These are phyloP conservation scores for Anas platyrhynchos DNA, from an alignment of 2,113 vertebrate species.

Conservation along the genomic window DNA sequence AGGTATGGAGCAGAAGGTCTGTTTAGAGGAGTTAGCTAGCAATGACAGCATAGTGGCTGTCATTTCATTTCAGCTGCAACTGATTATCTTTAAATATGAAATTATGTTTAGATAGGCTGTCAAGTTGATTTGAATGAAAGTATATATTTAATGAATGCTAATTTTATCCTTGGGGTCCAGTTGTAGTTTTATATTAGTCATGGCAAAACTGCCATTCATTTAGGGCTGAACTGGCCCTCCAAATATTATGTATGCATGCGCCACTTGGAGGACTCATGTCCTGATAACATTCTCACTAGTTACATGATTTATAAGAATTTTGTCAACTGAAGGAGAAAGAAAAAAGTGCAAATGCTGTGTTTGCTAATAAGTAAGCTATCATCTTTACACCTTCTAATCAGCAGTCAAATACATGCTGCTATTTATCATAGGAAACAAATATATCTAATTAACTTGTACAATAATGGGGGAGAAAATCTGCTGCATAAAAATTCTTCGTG, in stretches of 20 bases:
- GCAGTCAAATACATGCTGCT: conserved; percentile 51
- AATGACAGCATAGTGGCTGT: neutral
- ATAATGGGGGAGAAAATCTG: conserved; percentile 28
- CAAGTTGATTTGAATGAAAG: conserved; percentile 23
- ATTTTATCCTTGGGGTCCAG: neutral
- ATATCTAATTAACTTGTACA: conserved; percentile 53
- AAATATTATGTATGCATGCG: neutral
- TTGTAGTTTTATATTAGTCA: neutral
- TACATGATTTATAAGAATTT: neutral
- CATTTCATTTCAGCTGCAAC: neutral
- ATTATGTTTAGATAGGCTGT: neutral
- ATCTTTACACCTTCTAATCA: conserved; percentile 55
- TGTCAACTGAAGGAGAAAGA: neutral
- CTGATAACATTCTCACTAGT: neutral
- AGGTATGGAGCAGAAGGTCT: conserved; percentile 23
- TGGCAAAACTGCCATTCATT: neutral
- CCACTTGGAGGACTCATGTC: neutral
- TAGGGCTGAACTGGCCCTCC: neutral
- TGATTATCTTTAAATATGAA: neutral
- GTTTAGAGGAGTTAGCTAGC: neutral
- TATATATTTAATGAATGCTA: neutral
- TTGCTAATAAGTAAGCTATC: conserved; percentile 33
- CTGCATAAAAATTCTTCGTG: conserved; percentile 1
- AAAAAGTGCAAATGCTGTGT: conserved; percentile 32
- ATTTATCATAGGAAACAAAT: conserved; percentile 51